Percentiles rank a stretch among this genome's conserved stretches.
Evolutionary conservation across 2,888 invertebrate genomes (phyloP).

Genomic region (Ypsolopha sequella): DNA sequence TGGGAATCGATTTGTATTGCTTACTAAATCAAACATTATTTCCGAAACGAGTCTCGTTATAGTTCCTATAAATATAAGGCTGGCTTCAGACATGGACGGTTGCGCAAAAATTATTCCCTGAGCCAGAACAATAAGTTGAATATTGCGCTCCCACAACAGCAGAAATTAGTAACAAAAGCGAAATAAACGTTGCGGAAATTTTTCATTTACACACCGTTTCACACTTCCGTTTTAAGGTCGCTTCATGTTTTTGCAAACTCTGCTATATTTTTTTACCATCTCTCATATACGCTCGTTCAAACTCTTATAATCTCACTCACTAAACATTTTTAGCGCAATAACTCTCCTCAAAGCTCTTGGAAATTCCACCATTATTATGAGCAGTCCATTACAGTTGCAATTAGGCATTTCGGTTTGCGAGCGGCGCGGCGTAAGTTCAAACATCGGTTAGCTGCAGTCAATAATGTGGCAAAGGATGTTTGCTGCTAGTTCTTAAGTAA

Average conservation of each 20-base stretch:
- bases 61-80: too few species aligned
- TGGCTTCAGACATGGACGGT: too few species aligned
- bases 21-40: too few species aligned
- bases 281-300: too few species aligned
- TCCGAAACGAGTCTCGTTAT: too few species aligned
- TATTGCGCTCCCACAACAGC: conserved; percentile 18
- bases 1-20: too few species aligned
- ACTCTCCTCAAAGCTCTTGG: too few species aligned
- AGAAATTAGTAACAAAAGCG: conserved; percentile 54
- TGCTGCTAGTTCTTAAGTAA: not conserved
- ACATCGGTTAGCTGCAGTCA: conserved; percentile 16
- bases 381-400: not conserved
- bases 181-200: conserved; percentile 52
- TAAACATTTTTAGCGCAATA: too few species aligned
- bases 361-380: too few species aligned
- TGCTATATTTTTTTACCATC: too few species aligned
- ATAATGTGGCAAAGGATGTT: conserved; percentile 2
- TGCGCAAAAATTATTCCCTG: not conserved
- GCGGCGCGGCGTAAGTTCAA: conserved; percentile 25
- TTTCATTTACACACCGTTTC: conserved; percentile 60
- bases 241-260: too few species aligned
- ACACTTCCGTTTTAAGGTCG: conserved; percentile 39
- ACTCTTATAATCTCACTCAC: too few species aligned
- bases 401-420: conserved; percentile 11
- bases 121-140: not conserved